phyloP scores from a whole-genome alignment of 2,888 invertebrate genomes.

The Oxytorus armatus region DNA sequence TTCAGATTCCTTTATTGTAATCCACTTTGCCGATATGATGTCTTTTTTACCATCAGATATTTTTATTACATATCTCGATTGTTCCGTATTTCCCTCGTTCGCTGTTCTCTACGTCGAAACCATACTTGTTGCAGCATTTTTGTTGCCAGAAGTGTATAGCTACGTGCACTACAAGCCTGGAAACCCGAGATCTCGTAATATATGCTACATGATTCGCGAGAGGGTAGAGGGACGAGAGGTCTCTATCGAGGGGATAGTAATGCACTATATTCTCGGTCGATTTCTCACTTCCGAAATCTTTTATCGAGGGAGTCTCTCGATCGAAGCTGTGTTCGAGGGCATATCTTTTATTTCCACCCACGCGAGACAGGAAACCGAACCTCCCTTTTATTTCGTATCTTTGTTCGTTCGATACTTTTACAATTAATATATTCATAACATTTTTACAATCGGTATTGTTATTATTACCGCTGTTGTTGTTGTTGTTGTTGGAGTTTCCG shows the following conservation, averaged over 20 bases:
- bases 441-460: too few species aligned
- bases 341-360: conserved; percentile 74
- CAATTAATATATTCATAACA: not conserved
- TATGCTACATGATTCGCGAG: not conserved
- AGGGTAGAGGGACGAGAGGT: conserved; percentile 36
- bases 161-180: conserved; percentile 25
- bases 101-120: not conserved
- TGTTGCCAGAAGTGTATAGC: not conserved
- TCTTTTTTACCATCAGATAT: too few species aligned
- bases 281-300: conserved; percentile 69
- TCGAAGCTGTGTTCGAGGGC: conserved; percentile 29
- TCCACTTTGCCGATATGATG: too few species aligned
- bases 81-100: conserved; percentile 38
- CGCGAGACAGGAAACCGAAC: conserved; percentile 59
- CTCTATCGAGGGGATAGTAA: conserved; percentile 54
- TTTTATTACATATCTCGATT: conserved; percentile 12
- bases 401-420: not conserved
- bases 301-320: conserved; percentile 56
- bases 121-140: conserved; percentile 5
- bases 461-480: too few species aligned
- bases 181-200: conserved; percentile 47
- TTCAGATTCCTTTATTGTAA: too few species aligned
- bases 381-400: conserved; percentile 49
- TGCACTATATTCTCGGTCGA: conserved; percentile 39
- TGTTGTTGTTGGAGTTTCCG: too few species aligned